Conservation (phyloP, 1,140 invertebrate genomes). For the Drosophila sulfurigaster region DNA sequence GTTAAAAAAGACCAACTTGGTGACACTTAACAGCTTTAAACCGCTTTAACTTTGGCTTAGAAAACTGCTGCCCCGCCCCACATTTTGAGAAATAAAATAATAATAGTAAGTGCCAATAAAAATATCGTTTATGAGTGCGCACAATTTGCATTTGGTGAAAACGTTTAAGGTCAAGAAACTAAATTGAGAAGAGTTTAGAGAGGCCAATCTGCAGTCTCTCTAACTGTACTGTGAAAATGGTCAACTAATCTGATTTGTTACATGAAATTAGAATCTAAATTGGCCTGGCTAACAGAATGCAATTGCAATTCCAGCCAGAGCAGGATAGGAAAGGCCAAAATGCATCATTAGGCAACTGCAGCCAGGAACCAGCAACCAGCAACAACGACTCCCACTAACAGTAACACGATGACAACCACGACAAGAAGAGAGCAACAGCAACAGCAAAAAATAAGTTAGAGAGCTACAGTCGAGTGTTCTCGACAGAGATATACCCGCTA, state of each 20-base stretch:
- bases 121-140: slow-evolving; percentile 23
- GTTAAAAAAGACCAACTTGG: slow-evolving; percentile 61
- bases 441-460: slow-evolving; percentile 32
- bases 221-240: slow-evolving; percentile 64
- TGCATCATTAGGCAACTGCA: slow-evolving; percentile 69
- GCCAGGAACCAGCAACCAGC: slow-evolving; percentile 33
- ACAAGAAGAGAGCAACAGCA: slow-evolving; percentile 48
- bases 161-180: slow-evolving; percentile 34
- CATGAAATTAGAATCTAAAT: slow-evolving; percentile 81
- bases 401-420: slow-evolving; percentile 62
- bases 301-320: slow-evolving; percentile 57
- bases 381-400: slow-evolving; percentile 53
- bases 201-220: slow-evolving; percentile 8
- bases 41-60: slow-evolving; percentile 28
- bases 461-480: no score
- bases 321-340: slow-evolving; percentile 35
- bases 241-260: slow-evolving; percentile 77
- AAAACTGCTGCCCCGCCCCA: slow-evolving; percentile 28
- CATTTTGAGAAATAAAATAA: slow-evolving; percentile 21
- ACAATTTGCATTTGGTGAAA: slow-evolving; percentile 25
- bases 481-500: no score
- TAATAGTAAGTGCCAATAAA: slow-evolving; percentile 1
- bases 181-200: slow-evolving; percentile 5
- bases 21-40: slow-evolving; percentile 76
- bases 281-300: slow-evolving; percentile 60